Conservation (phyloP, 2,113 vertebrate species). For the Cyprinodon brontotheroides region DNA sequence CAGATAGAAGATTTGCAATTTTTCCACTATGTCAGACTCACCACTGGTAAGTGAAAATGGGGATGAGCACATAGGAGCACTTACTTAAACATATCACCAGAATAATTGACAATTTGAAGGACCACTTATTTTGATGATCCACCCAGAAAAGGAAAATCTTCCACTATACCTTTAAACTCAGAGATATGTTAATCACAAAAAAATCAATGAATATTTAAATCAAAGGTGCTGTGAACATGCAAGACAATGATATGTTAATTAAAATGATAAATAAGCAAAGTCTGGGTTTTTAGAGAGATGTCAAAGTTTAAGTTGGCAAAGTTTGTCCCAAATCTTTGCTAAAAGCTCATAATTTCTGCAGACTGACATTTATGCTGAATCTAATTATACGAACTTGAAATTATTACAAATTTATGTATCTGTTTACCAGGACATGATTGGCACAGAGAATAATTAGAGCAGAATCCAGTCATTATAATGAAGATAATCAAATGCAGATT, state of each 20-base stretch:
- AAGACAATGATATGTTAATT: background rate
- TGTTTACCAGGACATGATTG: background rate
- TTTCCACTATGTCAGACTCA: too few species aligned
- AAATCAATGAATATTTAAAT: conserved; percentile 3
- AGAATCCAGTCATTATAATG: background rate
- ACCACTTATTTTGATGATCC: too few species aligned
- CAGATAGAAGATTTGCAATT: too few species aligned
- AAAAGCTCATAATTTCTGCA: background rate
- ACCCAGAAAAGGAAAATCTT: too few species aligned
- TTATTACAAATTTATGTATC: background rate
- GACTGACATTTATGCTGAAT: background rate
- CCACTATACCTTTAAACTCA: background rate
- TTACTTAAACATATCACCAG: too few species aligned
- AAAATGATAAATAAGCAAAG: background rate
- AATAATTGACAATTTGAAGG: too few species aligned
- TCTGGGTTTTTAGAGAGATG: background rate
- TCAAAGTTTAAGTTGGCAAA: background rate
- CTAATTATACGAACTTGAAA: background rate
- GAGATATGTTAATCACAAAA: background rate
- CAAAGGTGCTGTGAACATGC: background rate
- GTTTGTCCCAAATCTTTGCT: background rate
- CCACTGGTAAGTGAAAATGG: too few species aligned
- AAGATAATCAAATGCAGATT: background rate
- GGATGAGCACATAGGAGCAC: too few species aligned
- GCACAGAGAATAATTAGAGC: background rate